Evolutionary conservation across 2,113 vertebrate species (phyloP).

Genomic region (Gallinago paraguaiae): DNA sequence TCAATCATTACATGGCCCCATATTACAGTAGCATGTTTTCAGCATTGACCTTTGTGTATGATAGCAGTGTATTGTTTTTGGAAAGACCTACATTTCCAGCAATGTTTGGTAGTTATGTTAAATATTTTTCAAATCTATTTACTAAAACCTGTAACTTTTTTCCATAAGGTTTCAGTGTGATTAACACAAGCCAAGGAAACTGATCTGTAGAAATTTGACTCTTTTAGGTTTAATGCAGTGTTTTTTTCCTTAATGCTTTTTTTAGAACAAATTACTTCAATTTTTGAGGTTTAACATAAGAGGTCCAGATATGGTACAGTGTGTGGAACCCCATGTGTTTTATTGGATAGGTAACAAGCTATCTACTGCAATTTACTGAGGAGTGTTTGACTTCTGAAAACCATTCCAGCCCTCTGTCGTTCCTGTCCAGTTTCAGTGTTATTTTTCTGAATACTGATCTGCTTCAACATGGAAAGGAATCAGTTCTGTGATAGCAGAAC

Average conservation of each 20-base stretch:
- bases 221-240: background rate
- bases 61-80: background rate
- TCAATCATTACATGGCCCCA: fast-evolving
- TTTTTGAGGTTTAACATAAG: background rate
- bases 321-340: background rate
- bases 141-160: background rate
- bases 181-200: background rate
- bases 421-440: background rate
- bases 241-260: background rate
- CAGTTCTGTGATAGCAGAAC: background rate
- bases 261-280: background rate
- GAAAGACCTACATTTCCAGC: background rate
- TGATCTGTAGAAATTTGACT: background rate
- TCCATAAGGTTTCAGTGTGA: background rate
- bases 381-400: background rate
- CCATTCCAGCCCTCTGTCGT: background rate
- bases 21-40: background rate
- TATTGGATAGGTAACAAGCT: background rate
- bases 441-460: background rate
- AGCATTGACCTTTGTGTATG: background rate
- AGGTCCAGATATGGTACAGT: background rate
- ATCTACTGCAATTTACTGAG: background rate
- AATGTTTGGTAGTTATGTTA: background rate
- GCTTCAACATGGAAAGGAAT: background rate
- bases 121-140: background rate